Conservation (phyloP, 2,888 invertebrate genomes). For the Junonia oenone region DNA sequence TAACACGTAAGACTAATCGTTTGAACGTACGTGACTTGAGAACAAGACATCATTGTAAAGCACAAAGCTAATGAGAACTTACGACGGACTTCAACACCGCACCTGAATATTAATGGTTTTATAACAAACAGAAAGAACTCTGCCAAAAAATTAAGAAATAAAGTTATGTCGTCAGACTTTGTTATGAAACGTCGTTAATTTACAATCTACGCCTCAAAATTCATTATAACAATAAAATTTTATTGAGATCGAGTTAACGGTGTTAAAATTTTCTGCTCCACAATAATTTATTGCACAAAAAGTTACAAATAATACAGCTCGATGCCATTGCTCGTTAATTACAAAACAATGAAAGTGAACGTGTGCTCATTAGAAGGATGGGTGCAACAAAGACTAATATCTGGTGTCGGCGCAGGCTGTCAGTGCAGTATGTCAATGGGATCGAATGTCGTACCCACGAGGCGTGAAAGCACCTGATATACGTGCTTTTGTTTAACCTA, state of each 20-base stretch:
- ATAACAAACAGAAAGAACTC: not conserved
- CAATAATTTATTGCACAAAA: conserved; percentile 8
- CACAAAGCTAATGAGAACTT: conserved; percentile 36
- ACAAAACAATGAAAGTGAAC: conserved; percentile 31
- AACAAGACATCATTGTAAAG: conserved; percentile 39
- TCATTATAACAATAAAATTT: not conserved
- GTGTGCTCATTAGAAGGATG: conserved; percentile 36
- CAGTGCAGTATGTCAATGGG: conserved; percentile 50
- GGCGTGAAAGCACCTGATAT: conserved; percentile 65
- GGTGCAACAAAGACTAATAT: conserved; percentile 37
- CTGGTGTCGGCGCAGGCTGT: conserved; percentile 15
- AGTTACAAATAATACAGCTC: conserved; percentile 14
- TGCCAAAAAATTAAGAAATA: not conserved
- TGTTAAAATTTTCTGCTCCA: conserved; percentile 2
- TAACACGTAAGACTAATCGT: conserved; percentile 27
- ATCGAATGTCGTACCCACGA: conserved; percentile 59
- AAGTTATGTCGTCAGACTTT: not conserved
- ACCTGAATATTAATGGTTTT: conserved; percentile 15
- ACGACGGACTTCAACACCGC: conserved; percentile 20
- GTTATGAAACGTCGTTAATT: not conserved
- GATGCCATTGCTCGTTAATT: conserved; percentile 24
- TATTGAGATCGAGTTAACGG: not conserved
- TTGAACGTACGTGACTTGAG: conserved; percentile 27
- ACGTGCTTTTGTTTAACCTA: conserved; percentile 59
- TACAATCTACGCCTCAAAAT: not conserved